Percentiles rank a stretch among this genome's conserved stretches.
Evolutionary conservation across 2,113 vertebrate genomes (phyloP).

Genomic region (Microtus ochrogaster): DNA sequence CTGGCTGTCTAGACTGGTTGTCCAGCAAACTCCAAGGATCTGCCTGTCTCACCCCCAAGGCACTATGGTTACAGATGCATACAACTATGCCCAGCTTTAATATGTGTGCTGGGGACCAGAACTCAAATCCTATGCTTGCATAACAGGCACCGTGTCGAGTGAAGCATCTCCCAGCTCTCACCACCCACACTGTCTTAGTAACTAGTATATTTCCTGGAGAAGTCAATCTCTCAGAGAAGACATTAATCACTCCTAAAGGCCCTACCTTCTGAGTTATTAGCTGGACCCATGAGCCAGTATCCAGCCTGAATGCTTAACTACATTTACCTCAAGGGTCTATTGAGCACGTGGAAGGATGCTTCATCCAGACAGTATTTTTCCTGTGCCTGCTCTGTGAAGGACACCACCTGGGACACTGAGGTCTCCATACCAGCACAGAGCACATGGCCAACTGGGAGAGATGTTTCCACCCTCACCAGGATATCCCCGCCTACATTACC

Average conservation of each 20-base stretch:
- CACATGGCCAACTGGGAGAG: background rate
- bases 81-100: background rate
- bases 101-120: background rate
- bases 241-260: background rate
- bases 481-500: slow-evolving; percentile 29
- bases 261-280: background rate
- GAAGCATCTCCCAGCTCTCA: background rate
- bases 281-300: too few relatives aligned
- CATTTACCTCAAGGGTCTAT: background rate
- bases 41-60: background rate
- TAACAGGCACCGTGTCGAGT: background rate
- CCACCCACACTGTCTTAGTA: background rate
- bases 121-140: background rate
- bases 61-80: background rate
- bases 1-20: background rate
- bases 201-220: background rate
- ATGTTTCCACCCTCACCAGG: background rate
- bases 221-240: background rate
- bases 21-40: background rate
- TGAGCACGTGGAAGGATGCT: background rate
- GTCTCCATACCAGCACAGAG: background rate
- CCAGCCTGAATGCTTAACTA: accelerated
- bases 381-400: background rate
- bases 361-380: background rate
- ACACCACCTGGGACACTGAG: background rate